A percentile compares a stretch with the other conserved stretches of the same genome.
Conservation (phyloP, 2,113 vertebrate species). For the Xenopus laevis region DNA sequence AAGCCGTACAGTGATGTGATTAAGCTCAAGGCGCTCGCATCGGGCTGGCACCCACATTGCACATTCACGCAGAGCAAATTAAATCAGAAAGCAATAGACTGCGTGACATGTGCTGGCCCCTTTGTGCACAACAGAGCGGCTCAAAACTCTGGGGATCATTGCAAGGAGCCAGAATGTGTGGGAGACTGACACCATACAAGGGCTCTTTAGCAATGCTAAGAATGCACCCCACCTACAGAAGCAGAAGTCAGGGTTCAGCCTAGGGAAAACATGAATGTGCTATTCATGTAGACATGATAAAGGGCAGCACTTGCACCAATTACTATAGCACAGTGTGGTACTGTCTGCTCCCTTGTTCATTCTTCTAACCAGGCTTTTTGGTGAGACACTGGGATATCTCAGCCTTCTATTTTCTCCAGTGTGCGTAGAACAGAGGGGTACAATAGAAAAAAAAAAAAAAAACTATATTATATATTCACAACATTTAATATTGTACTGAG, state of each 20-base stretch:
- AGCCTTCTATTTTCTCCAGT: not conserved
- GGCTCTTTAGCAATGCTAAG: not conserved
- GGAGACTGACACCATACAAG: constrained; percentile 18
- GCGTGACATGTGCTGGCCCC: constrained; percentile 5
- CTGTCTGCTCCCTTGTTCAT: not conserved
- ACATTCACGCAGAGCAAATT: not conserved
- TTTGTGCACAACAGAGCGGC: constrained; percentile 7
- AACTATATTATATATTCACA: no score
- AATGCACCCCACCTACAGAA: constrained; percentile 32
- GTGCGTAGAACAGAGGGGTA: no score
- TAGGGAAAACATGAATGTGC: constrained; percentile 29
- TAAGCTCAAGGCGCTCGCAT: not conserved
- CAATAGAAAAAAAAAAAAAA: no score
- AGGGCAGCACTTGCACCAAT: constrained; percentile 18
- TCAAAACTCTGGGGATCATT: constrained; percentile 4
- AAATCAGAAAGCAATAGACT: constrained; percentile 5
- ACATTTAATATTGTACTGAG: no score
- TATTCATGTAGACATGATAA: constrained; percentile 30
- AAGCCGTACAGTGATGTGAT: not conserved
- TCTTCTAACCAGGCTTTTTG: not conserved
- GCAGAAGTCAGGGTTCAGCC: constrained; percentile 25
- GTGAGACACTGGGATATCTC: not conserved
- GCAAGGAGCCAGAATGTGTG: constrained; percentile 30
- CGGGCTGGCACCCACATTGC: not conserved
- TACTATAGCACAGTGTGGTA: not conserved